A percentile compares a stretch with the other conserved stretches of the same genome.
These are phyloP conservation scores for Mustela nigripes DNA, from an alignment of 2,113 vertebrate species.

Conservation along the genomic window DNA sequence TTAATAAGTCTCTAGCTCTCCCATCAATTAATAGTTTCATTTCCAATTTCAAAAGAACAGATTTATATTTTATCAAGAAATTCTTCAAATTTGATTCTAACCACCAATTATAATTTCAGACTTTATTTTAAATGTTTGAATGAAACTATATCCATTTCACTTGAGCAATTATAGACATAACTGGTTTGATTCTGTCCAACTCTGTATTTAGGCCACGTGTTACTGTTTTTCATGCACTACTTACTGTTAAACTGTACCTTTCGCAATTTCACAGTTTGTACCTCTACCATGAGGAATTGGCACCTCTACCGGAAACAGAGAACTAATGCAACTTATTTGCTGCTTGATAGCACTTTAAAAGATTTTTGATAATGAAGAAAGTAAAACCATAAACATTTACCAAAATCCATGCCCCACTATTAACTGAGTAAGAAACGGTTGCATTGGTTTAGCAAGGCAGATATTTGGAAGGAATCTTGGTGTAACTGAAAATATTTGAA, in stretches of 20 bases:
- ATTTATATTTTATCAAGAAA: slow-evolving; percentile 79
- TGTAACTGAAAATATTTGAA: slow-evolving; percentile 74
- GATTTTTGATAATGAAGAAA: slow-evolving; percentile 58
- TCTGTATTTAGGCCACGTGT: slow-evolving; percentile 69
- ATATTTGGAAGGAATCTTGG: slow-evolving; percentile 63
- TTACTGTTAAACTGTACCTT: slow-evolving; percentile 65
- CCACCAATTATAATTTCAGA: slow-evolving; percentile 61
- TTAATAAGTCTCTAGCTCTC: slow-evolving; percentile 82
- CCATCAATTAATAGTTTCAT: slow-evolving; percentile 69
- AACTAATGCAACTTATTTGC: slow-evolving; percentile 49
- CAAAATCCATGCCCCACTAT: slow-evolving; percentile 31
- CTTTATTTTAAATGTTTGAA: slow-evolving; percentile 72
- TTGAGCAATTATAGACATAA: slow-evolving; percentile 50
- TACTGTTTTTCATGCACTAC: slow-evolving; percentile 55
- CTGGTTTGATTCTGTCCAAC: slow-evolving; percentile 66
- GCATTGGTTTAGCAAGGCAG: slow-evolving; percentile 68
- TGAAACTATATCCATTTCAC: slow-evolving; percentile 66
- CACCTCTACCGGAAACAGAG: slow-evolving; percentile 47
- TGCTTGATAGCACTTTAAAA: slow-evolving; percentile 65
- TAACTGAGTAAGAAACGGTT: slow-evolving; percentile 63
- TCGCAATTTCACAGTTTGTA: slow-evolving; percentile 33
- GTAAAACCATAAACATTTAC: slow-evolving; percentile 51
- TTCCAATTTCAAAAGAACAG: slow-evolving; percentile 73
- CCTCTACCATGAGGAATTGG: background rate
- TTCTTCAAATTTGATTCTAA: slow-evolving; percentile 73